Evolutionary conservation across 2,888 invertebrate genomes (phyloP), one percentile per base, ranked within the genome.

Genomic region (Cheilosia scutellata): DNA sequence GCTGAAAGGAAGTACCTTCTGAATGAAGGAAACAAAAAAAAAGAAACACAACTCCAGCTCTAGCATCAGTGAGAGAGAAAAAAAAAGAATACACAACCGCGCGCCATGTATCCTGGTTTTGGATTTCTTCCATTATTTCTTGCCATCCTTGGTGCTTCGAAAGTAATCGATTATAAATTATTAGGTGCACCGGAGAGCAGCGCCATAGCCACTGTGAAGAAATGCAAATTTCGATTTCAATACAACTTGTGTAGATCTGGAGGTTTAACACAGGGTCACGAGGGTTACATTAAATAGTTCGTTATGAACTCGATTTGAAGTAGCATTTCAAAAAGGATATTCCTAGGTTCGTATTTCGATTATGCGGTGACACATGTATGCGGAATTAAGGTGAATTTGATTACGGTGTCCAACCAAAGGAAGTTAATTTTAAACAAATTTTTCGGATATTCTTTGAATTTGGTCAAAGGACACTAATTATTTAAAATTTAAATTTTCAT

Each of bases 151-250:
- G 72, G 51, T 79, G 29, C 74, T 70, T 70, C 65, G 29, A 63
- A 37, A 42, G 65, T 60, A 84, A 82, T 82, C 82, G 86, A 77
- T 68, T 82, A 86, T 86, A 82, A 86, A 86, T 86, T 77, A 68
- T 82, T 40, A 62, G 75, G 66, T 71, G 66, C 76, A 76, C 57
- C 25, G 16, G 25, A 37, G 74, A 16, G 68, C n/a, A 42, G 62
- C 44, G 51, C 49, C 20, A 20, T 20, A 2, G 16, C 37, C 11
- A 11, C 37, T 11, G 11, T 37, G 53, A 71, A 63, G 66, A 74
- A 79, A 83, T 83, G 79, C 79, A 83, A 83, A 79, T 83, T 68
- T 83, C 57, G 49, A 51, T 63, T 74, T 78, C 60, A 65, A 62
- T 62, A 60, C n/a, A 51, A 42, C 37, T 49, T 9, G 31, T 65